Base-by-base conservation (phyloP, 2,888 invertebrate genomes). In the Schizaphis graminum region DNA sequence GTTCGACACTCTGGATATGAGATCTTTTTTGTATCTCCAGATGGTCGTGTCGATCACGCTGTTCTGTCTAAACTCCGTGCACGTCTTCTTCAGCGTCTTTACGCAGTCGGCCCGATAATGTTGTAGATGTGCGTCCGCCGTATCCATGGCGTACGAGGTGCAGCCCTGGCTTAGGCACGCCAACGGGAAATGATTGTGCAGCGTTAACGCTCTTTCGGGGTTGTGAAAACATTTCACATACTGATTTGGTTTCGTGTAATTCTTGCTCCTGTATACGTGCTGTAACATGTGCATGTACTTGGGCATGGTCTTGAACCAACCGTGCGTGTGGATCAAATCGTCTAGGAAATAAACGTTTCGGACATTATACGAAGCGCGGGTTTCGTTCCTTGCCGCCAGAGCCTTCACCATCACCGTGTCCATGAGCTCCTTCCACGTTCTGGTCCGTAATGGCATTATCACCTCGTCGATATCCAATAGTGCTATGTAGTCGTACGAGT, bases 31-130 rank as follows among this genome's bases (percentile, higher is more conserved):
- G 96, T 97, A 98, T 95, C 97, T 97, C 98, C 98, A 98, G 95
- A 99, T 97, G 92, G 98, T 97, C 57, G 97, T 97, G 96, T 99
- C 98, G 96, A 98, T 97, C 94, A 98, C 97, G 94, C 98, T 98
- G 95, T 98, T 97, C 95, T 98, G 97, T 94, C 98, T 97, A 96
- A 97, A 98, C 95, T 98, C 98, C 93, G 97, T 97, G 96, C 98
- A 99, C 86, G 97, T 96, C 96, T 98, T 98, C 96, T 98, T 98
- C 95, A 98, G 96, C 94, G 98, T 98, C 95, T 97, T 97, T 16
- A 98, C 98, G 96, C 99, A 99, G 96, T 98, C 98, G 56, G 98
- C 98, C 94, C 99, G 97, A 96, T 99, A 99, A 96, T 99, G 99
- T 96, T 99, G 98, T 95, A 99, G 96, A 95, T 99, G 98, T 41